Percentiles rank a stretch among this genome's conserved stretches.
phyloP scores from a whole-genome alignment of 2,113 vertebrate genomes.

The Cyprinodon variegatus region DNA sequence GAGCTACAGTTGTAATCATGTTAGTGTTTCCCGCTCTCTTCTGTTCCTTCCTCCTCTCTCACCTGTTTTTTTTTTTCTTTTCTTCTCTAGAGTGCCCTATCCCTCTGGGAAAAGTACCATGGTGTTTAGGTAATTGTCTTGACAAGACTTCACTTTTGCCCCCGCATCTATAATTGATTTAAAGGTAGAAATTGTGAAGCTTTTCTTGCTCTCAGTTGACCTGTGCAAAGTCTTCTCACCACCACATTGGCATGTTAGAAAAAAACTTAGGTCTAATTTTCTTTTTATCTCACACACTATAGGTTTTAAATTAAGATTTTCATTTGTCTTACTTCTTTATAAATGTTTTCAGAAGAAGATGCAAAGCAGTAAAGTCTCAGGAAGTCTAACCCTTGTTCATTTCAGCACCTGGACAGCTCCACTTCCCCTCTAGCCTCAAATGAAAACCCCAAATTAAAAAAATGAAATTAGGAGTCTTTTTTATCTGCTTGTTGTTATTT shows the following conservation, averaged over 20 bases:
- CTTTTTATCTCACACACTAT: background rate
- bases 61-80: constrained; percentile 1
- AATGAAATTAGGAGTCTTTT: too few relatives aligned
- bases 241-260: background rate
- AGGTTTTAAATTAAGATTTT: background rate
- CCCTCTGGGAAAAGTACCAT: constrained; percentile 31
- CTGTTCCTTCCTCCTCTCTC: constrained; percentile 19
- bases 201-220: constrained; percentile 6
- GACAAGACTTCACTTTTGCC: constrained; percentile 35
- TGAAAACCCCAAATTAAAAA: background rate
- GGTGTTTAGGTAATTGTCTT: constrained; percentile 48
- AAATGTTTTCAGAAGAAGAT: background rate
- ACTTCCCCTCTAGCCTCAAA: background rate
- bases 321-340: background rate
- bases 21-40: constrained; percentile 46
- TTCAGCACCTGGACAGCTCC: constrained; percentile 41
- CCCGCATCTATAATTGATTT: constrained; percentile 32
- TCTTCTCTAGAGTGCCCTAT: constrained; percentile 22
- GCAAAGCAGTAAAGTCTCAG: background rate
- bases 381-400: background rate
- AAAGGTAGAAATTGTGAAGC: constrained; percentile 4
- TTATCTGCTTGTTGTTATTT: too few relatives aligned
- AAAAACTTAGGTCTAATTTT: background rate
- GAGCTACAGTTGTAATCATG: constrained; percentile 60
- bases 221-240: background rate